Conservation (phyloP, 1,140 invertebrate species). For the Mactra quadrangularis region DNA sequence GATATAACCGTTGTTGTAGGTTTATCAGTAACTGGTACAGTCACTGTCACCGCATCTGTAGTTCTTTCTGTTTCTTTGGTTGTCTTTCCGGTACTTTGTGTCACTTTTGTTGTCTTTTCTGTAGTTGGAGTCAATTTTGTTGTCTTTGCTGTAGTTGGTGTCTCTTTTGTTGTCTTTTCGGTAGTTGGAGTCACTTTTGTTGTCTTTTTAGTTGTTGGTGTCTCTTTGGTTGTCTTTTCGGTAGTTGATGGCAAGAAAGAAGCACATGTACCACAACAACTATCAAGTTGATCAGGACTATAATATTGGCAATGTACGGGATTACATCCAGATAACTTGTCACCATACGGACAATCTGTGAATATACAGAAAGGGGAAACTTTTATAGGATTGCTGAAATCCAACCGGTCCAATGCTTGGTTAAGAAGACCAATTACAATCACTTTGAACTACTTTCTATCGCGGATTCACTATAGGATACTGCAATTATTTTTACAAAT, state of each 20-base stretch:
- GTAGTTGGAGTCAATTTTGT: background rate
- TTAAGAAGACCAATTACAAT: background rate
- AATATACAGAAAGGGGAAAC: background rate
- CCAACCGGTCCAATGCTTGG: background rate
- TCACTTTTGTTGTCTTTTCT: background rate
- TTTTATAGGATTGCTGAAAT: background rate
- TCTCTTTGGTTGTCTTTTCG: background rate
- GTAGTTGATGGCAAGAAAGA: background rate
- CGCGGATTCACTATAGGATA: too few relatives aligned
- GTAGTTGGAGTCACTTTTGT: background rate
- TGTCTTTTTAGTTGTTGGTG: background rate
- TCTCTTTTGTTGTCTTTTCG: background rate
- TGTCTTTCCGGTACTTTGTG: background rate
- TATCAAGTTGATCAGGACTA: background rate
- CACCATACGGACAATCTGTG: constrained; percentile 44
- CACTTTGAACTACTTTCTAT: background rate
- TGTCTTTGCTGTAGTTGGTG: background rate
- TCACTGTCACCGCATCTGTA: background rate
- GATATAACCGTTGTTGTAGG: background rate
- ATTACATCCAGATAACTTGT: constrained; percentile 19
- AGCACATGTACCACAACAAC: constrained; percentile 32
- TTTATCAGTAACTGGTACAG: background rate
- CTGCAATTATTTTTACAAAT: too few relatives aligned
- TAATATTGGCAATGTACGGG: background rate
- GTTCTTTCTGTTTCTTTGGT: background rate